These are phyloP conservation scores for Netelia inedita DNA, from an alignment of 2,888 invertebrate genomes.

Conservation along the genomic window DNA sequence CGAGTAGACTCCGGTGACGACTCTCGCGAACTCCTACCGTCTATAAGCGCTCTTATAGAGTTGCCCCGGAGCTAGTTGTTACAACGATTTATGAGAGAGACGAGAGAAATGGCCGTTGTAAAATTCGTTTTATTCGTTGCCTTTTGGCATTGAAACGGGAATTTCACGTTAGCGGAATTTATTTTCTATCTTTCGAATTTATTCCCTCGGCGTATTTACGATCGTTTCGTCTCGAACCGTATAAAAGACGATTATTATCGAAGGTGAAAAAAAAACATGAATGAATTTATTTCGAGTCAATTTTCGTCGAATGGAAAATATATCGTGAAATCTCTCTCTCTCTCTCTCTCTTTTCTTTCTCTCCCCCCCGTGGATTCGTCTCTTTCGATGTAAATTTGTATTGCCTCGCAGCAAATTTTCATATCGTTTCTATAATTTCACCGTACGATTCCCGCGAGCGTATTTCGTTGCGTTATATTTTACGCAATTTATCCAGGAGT, in stretches of 20 bases:
- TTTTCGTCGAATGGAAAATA: neutral
- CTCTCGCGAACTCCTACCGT: neutral
- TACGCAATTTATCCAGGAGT: conserved; percentile 41
- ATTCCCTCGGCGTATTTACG: neutral
- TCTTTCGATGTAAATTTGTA: neutral
- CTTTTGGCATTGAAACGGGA: conserved; percentile 54
- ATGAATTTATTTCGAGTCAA: neutral
- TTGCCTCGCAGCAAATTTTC: conserved; percentile 7
- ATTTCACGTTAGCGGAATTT: conserved; percentile 23
- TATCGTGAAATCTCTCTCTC: neutral
- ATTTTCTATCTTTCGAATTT: neutral
- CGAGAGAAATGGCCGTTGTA: conserved; percentile 42
- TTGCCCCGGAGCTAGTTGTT: conserved; percentile 57
- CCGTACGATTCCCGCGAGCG: neutral
- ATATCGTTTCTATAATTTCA: conserved; percentile 13
- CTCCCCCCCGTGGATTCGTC: neutral
- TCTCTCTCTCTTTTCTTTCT: neutral
- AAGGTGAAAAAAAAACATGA: neutral
- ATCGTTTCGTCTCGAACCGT: neutral
- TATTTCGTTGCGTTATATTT: conserved; percentile 29
- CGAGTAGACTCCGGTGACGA: neutral
- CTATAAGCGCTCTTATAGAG: conserved; percentile 41
- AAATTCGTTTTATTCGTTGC: conserved; percentile 60
- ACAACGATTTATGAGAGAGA: conserved; percentile 58
- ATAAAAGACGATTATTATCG: neutral